Conservation (phyloP, 2,113 vertebrate species). For the Sciurus niger region DNA sequence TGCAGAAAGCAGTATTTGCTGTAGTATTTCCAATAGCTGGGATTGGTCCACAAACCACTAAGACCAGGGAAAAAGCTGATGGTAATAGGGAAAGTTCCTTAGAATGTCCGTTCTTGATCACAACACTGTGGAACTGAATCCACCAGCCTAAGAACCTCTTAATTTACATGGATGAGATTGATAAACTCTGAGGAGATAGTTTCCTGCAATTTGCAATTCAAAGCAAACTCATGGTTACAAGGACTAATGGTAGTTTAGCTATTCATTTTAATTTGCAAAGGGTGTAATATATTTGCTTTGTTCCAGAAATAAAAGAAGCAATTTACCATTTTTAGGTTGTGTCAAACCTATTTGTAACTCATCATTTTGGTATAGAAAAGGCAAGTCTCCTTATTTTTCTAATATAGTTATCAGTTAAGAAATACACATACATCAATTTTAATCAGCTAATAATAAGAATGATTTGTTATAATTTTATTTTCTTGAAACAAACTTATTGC, state of each 20-base stretch:
- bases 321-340: neutral
- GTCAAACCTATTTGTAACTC: neutral
- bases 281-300: neutral
- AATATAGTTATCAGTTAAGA: neutral
- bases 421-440: neutral
- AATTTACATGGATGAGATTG: neutral
- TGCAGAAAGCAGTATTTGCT: neutral
- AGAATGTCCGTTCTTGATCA: neutral
- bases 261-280: slow-evolving; percentile 52
- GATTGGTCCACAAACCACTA: neutral
- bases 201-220: neutral
- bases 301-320: neutral
- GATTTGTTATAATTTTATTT: neutral
- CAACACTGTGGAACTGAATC: neutral
- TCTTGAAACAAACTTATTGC: slow-evolving; percentile 3
- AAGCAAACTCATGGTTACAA: neutral
- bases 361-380: neutral
- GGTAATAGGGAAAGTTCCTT: neutral
- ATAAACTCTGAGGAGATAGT: neutral
- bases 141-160: neutral
- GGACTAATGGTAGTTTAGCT: neutral
- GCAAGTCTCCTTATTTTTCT: neutral
- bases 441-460: neutral
- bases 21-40: neutral
- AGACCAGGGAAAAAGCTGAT: neutral